Percentiles rank a stretch among this genome's conserved stretches.
Evolutionary conservation across 2,888 invertebrate species (phyloP).

Genomic region (Tortrix viridana): DNA sequence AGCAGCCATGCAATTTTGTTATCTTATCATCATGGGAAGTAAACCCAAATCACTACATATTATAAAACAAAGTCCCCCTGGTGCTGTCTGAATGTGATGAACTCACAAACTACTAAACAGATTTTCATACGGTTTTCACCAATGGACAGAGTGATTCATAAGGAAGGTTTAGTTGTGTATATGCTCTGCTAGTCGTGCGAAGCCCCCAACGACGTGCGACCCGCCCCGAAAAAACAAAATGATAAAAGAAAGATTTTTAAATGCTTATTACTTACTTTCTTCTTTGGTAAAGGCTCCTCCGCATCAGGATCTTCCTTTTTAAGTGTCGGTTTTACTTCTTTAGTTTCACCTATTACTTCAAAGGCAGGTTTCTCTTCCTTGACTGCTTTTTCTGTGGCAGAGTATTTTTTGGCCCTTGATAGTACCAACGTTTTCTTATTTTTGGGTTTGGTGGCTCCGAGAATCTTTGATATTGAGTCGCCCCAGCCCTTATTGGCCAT

Average conservation of each 20-base stretch:
- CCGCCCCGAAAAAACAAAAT: too few relatives aligned
- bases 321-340: conserved; percentile 71
- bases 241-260: background rate
- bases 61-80: too few relatives aligned
- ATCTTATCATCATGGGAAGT: too few relatives aligned
- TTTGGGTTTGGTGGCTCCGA: conserved; percentile 89
- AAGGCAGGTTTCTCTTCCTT: conserved; percentile 83
- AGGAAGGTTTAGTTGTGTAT: too few relatives aligned
- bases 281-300: conserved; percentile 65
- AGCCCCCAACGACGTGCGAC: too few relatives aligned
- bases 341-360: conserved; percentile 86
- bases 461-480: conserved; percentile 91
- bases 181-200: too few relatives aligned
- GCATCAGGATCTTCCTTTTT: conserved; percentile 56
- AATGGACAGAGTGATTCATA: too few relatives aligned
- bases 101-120: too few relatives aligned
- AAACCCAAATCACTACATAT: too few relatives aligned
- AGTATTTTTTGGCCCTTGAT: conserved; percentile 91
- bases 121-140: too few relatives aligned
- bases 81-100: too few relatives aligned
- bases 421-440: conserved; percentile 89
- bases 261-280: conserved; percentile 55
- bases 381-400: conserved; percentile 75
- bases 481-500: conserved; percentile 90
- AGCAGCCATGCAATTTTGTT: too few relatives aligned